Evolutionary conservation across 92 coral and sea anemone genomes (phyloP).

Genomic region (Paragorgia papillata): DNA sequence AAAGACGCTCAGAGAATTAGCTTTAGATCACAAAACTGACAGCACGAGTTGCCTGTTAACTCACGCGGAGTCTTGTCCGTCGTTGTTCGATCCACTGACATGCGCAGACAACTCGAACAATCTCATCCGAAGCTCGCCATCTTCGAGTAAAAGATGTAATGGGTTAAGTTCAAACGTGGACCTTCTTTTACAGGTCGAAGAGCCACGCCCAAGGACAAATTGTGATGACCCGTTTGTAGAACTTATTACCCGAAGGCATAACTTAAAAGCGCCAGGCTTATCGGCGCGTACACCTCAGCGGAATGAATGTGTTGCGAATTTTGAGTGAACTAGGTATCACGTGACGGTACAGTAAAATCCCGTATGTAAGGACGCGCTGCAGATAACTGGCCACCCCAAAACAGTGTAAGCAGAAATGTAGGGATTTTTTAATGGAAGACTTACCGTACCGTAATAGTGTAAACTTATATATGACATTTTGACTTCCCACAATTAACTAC

Average conservation of each 20-base stretch:
- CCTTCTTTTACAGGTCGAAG: not conserved
- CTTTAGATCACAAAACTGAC: constrained; percentile 13
- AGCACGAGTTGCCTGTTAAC: not conserved
- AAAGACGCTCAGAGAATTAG: constrained; percentile 30
- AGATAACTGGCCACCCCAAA: no score
- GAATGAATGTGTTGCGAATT: not conserved
- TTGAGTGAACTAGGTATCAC: not conserved
- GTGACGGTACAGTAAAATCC: not conserved
- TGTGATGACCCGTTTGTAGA: constrained; percentile 20
- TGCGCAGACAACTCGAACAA: not conserved
- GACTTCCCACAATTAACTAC: no score
- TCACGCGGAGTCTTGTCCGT: constrained; percentile 24
- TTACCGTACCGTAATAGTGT: no score
- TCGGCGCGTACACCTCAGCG: not conserved
- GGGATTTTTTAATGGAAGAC: no score
- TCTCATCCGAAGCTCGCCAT: not conserved
- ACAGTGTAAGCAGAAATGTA: no score
- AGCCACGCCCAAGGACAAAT: not conserved
- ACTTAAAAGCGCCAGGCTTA: not conserved
- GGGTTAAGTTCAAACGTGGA: not conserved
- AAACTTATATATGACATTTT: no score
- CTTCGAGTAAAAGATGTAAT: constrained; percentile 1
- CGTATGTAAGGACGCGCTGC: no score
- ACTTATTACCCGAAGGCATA: constrained; percentile 28
- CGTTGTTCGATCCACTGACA: constrained; percentile 25